These are phyloP conservation scores for Lysandra bellargus DNA, from an alignment of 2,888 invertebrate species.

Conservation along the genomic window DNA sequence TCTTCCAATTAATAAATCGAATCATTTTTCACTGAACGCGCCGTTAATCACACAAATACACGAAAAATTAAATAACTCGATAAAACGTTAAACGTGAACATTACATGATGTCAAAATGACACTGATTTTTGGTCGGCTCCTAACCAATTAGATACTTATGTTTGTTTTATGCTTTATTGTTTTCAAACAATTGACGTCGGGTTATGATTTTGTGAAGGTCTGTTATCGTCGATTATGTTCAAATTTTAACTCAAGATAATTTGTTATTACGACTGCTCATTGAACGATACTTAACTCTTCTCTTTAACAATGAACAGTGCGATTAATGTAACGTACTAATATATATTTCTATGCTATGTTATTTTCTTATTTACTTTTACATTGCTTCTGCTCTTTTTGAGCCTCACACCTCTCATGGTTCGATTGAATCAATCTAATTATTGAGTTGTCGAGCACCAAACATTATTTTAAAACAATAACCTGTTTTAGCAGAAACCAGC, in stretches of 20 bases:
- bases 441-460: not conserved
- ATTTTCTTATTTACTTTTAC: not conserved
- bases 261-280: not conserved
- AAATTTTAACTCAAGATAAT: conserved; percentile 9
- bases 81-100: conserved; percentile 13
- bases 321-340: not conserved
- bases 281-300: not conserved
- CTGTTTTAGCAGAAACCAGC: not conserved
- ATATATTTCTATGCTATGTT: not conserved
- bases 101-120: conserved; percentile 20
- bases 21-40: conserved; percentile 18
- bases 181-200: conserved; percentile 22
- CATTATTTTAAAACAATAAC: not conserved
- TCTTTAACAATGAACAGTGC: not conserved
- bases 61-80: not conserved
- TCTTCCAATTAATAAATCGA: not conserved
- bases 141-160: conserved; percentile 26
- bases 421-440: not conserved
- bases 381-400: not conserved
- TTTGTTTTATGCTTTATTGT: conserved; percentile 34
- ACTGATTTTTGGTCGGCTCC: conserved; percentile 16
- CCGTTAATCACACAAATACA: not conserved
- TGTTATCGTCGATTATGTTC: conserved; percentile 24
- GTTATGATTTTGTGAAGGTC: conserved; percentile 30
- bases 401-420: not conserved